Evolutionary conservation across 2,888 invertebrate species (phyloP).

Genomic region (Drosophila koepferae): DNA sequence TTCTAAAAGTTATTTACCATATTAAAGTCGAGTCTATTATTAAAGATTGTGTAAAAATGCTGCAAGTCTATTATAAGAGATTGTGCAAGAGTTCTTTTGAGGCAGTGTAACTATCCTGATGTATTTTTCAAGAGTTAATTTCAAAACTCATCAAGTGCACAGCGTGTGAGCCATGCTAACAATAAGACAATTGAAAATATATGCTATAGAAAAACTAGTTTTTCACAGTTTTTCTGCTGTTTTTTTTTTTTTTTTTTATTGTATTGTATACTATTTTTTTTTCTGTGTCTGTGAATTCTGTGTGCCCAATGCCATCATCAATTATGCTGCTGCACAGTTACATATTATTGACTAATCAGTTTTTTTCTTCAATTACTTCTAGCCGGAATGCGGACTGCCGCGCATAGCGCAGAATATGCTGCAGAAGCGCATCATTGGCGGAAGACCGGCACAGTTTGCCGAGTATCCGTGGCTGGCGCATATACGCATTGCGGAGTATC

Average conservation of each 20-base stretch:
- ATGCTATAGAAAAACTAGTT: slow-evolving; percentile 37
- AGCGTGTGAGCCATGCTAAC: slow-evolving; percentile 24
- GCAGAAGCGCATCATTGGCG: slow-evolving; percentile 93
- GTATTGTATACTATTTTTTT: neutral
- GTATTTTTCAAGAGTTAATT: slow-evolving; percentile 15
- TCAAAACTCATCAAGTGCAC: slow-evolving; percentile 26
- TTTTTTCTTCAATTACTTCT: slow-evolving; percentile 40
- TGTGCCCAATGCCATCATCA: slow-evolving; percentile 38
- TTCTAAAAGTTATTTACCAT: neutral
- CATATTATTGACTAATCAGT: slow-evolving; percentile 30
- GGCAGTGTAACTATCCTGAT: slow-evolving; percentile 1
- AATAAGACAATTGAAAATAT: slow-evolving; percentile 41
- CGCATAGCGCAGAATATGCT: slow-evolving; percentile 86
- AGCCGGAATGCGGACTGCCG: slow-evolving; percentile 89
- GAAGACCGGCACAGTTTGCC: slow-evolving; percentile 89
- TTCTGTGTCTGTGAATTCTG: slow-evolving; percentile 13
- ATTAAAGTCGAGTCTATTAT: neutral
- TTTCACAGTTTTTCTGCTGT: slow-evolving; percentile 18
- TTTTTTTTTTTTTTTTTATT: neutral
- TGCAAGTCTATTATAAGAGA: neutral
- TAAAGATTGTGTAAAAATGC: slow-evolving; percentile 3
- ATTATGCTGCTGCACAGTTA: slow-evolving; percentile 35
- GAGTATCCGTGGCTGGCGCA: slow-evolving; percentile 96
- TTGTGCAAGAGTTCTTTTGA: slow-evolving; percentile 30
- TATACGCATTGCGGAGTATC: slow-evolving; percentile 92